A percentile compares a stretch with the other conserved stretches of the same genome.
These are phyloP conservation scores for Paedocypris sp. DNA, from an alignment of 2,113 vertebrate genomes.

Conservation along the genomic window DNA sequence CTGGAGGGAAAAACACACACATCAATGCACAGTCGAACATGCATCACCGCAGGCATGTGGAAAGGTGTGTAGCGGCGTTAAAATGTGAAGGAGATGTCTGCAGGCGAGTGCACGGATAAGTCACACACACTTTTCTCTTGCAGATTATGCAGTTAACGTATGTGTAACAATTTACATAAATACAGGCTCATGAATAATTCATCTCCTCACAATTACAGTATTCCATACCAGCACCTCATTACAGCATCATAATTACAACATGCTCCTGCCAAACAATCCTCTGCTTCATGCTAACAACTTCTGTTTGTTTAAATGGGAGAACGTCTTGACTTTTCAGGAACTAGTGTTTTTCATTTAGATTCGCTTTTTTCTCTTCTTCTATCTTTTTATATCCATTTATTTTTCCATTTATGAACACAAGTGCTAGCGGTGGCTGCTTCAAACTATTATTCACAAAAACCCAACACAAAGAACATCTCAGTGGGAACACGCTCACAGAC, in stretches of 20 bases:
- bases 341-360: too few relatives aligned
- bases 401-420: too few relatives aligned
- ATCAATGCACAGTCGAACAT: not conserved
- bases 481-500: too few relatives aligned
- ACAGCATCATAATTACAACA: not conserved
- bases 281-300: not conserved
- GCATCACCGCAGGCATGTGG: conserved; percentile 5
- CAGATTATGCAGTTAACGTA: conserved; percentile 4
- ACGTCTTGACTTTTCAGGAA: not conserved
- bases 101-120: not conserved
- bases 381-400: too few relatives aligned
- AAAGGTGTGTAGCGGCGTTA: not conserved
- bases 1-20: not conserved
- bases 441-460: too few relatives aligned
- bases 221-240: conserved; percentile 7
- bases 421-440: too few relatives aligned
- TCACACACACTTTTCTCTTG: not conserved
- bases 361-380: too few relatives aligned
- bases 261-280: not conserved
- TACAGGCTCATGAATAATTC: conserved; percentile 1
- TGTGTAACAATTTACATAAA: conserved; percentile 10
- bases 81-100: conserved; percentile 3
- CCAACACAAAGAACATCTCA: too few relatives aligned
- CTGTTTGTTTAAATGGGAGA: not conserved
- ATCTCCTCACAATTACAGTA: conserved; percentile 6